phyloP scores from a whole-genome alignment of 2,797 vertebrate genomes.

The Eospalax fontanierii region DNA sequence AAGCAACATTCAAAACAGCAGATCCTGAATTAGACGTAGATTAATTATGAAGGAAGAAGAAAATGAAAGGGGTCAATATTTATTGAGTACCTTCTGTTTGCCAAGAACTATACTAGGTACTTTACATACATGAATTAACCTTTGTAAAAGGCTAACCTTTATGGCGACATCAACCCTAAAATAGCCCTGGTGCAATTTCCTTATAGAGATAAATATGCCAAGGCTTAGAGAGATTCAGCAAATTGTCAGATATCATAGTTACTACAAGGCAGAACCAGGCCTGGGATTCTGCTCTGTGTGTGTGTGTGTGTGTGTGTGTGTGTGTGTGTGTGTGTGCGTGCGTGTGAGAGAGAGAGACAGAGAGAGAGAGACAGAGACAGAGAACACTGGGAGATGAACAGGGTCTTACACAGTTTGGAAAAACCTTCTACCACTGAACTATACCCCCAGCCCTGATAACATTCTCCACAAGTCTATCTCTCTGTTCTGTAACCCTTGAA shows the following conservation, averaged over 20 bases:
- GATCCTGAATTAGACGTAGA: slow-evolving; percentile 26
- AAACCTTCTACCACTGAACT: not conserved
- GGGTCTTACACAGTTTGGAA: not conserved
- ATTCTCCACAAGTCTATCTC: not conserved
- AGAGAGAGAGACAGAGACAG: not conserved
- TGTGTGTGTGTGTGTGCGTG: not conserved
- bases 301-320: not conserved
- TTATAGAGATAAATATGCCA: slow-evolving; percentile 24
- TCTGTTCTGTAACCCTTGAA: not conserved
- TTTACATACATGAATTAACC: slow-evolving; percentile 49
- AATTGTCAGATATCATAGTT: slow-evolving; percentile 19
- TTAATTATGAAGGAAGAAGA: slow-evolving; percentile 62
- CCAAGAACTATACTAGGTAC: slow-evolving; percentile 3
- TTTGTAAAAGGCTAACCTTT: slow-evolving; percentile 6
- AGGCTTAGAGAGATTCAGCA: slow-evolving; percentile 22
- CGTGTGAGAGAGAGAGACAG: too few relatives aligned
- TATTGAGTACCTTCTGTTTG: slow-evolving; percentile 63
- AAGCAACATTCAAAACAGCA: slow-evolving; percentile 54
- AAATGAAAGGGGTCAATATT: slow-evolving; percentile 51
- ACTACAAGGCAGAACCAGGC: not conserved
- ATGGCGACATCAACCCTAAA: slow-evolving; percentile 30
- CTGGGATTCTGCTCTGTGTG: not conserved
- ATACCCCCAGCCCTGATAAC: not conserved
- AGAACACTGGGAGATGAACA: not conserved
- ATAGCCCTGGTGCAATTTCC: not conserved